phyloP scores from a whole-genome alignment of 1,140 invertebrate species.

The Pantala flavescens region DNA sequence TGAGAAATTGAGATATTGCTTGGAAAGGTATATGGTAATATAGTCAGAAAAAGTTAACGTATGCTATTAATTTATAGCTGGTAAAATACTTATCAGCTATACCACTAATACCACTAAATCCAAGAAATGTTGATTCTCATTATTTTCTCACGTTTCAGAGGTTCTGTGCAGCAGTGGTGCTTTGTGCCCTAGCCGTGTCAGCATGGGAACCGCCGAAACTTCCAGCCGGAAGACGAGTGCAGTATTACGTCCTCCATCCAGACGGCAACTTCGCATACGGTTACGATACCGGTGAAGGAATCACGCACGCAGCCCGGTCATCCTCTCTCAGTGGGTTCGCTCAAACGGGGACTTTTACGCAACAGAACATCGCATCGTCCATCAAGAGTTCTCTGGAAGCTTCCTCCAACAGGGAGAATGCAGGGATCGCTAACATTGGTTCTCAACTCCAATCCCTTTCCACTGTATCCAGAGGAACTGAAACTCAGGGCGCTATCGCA shows the following conservation, averaged over 20 bases:
- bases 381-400: conserved; percentile 19
- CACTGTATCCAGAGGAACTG: too few relatives aligned
- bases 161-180: not conserved
- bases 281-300: conserved; percentile 25
- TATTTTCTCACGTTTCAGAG: too few relatives aligned
- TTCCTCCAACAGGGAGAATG: conserved; percentile 24
- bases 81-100: too few relatives aligned
- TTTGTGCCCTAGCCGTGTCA: not conserved
- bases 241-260: conserved; percentile 22
- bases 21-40: too few relatives aligned
- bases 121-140: too few relatives aligned
- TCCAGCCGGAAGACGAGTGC: conserved; percentile 21
- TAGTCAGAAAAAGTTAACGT: too few relatives aligned
- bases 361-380: not conserved
- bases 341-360: too few relatives aligned
- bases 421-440: conserved; percentile 27
- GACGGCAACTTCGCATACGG: conserved; percentile 25
- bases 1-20: too few relatives aligned
- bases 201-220: not conserved
- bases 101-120: too few relatives aligned
- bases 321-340: conserved; percentile 12
- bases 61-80: too few relatives aligned
- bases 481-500: too few relatives aligned
- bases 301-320: conserved; percentile 17
- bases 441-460: conserved; percentile 13